phyloP scores from a whole-genome alignment of 2,797 vertebrate species.

The Chloroceryle inda region DNA sequence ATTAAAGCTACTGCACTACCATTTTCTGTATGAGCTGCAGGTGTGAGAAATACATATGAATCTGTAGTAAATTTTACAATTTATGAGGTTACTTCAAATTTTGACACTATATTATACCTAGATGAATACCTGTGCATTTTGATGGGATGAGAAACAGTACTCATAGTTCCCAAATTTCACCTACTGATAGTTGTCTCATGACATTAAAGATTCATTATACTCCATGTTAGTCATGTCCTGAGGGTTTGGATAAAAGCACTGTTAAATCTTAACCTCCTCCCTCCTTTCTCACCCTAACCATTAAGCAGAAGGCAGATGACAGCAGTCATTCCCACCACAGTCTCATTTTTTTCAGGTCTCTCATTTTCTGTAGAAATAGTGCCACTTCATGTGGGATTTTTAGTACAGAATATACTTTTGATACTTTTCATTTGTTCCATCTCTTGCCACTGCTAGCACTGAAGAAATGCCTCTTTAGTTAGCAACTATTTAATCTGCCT shows the following conservation, averaged over 20 bases:
- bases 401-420: neutral
- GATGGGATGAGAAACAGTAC: neutral
- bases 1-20: neutral
- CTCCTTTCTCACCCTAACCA: neutral
- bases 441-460: neutral
- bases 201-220: neutral
- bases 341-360: neutral
- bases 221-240: neutral
- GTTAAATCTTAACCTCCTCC: neutral
- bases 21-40: neutral
- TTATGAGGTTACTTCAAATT: neutral
- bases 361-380: neutral
- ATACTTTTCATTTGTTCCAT: neutral
- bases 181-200: neutral
- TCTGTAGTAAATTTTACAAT: neutral
- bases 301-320: conserved; percentile 7
- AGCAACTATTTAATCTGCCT: neutral
- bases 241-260: neutral
- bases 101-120: neutral
- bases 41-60: neutral
- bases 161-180: neutral
- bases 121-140: neutral
- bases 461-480: neutral
- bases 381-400: neutral
- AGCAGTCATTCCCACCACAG: neutral